These are phyloP conservation scores for Telmatochromis brichardi DNA, from an alignment of 2,113 vertebrate species.

Conservation along the genomic window DNA sequence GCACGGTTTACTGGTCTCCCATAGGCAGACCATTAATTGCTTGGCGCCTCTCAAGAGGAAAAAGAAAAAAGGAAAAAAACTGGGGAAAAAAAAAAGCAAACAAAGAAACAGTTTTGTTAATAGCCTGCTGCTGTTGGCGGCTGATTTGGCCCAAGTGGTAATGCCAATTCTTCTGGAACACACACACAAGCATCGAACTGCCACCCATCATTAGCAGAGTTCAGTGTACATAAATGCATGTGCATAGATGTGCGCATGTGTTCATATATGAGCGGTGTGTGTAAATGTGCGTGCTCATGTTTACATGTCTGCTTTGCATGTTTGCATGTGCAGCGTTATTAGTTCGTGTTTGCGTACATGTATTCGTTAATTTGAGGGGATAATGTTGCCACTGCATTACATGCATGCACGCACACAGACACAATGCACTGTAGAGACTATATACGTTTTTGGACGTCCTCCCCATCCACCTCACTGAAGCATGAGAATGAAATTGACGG, in stretches of 20 bases:
- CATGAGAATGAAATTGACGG: slow-evolving; percentile 71
- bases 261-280: background rate
- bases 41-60: slow-evolving; percentile 62
- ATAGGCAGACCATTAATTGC: slow-evolving; percentile 68
- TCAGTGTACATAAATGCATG: slow-evolving; percentile 11
- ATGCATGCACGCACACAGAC: background rate
- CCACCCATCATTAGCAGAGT: slow-evolving; percentile 65
- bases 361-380: background rate
- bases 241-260: background rate
- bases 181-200: slow-evolving; percentile 65
- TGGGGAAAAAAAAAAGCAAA: slow-evolving; percentile 36
- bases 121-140: slow-evolving; percentile 67
- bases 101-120: slow-evolving; percentile 70
- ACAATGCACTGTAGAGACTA: background rate
- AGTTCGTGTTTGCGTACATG: slow-evolving; percentile 6
- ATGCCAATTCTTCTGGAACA: slow-evolving; percentile 64
- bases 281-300: background rate
- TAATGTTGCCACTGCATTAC: slow-evolving; percentile 1
- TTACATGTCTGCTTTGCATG: background rate
- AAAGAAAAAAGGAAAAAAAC: slow-evolving; percentile 8
- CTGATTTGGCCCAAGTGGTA: slow-evolving; percentile 63
- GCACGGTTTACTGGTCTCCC: slow-evolving; percentile 53
- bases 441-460: slow-evolving; percentile 36
- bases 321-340: background rate
- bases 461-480: slow-evolving; percentile 51